Percentiles rank a stretch among this genome's conserved stretches.
These are phyloP conservation scores for Xestia sexstrigata DNA, from an alignment of 2,888 invertebrate species.

Conservation along the genomic window DNA sequence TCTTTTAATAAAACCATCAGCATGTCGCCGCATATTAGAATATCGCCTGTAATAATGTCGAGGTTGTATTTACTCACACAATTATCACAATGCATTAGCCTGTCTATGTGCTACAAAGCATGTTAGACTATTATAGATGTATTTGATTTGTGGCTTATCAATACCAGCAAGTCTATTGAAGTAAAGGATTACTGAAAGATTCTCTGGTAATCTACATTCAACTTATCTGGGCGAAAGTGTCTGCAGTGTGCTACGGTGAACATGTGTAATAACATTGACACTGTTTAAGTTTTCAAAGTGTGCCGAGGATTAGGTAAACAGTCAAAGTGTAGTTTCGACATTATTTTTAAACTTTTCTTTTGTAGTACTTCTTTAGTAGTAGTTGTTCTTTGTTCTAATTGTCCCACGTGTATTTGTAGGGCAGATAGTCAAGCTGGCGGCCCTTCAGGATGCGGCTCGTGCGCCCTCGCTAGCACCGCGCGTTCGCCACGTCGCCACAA, in stretches of 20 bases:
- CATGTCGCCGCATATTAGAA: too few relatives aligned
- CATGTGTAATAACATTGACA: conserved; percentile 1
- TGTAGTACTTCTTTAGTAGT: too few relatives aligned
- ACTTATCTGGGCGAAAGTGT: conserved; percentile 29
- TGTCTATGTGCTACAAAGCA: conserved; percentile 33
- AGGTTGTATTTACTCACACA: conserved; percentile 39
- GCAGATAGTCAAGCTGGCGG: conserved; percentile 94
- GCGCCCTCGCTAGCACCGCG: conserved; percentile 92
- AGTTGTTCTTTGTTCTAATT: background rate
- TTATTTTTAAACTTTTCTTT: background rate
- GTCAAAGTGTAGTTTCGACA: background rate
- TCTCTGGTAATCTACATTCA: conserved; percentile 22
- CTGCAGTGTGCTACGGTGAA: background rate
- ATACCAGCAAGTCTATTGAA: conserved; percentile 32
- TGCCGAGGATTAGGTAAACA: conserved; percentile 5
- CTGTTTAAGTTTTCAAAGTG: conserved; percentile 1
- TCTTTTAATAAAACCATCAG: conserved; percentile 3
- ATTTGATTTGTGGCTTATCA: conserved; percentile 26
- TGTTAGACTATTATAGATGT: conserved; percentile 6
- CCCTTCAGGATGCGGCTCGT: conserved; percentile 94
- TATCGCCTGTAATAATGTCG: conserved; percentile 31
- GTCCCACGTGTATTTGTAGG: conserved; percentile 72
- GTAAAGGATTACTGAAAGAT: conserved; percentile 31
- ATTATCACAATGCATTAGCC: conserved; percentile 32
- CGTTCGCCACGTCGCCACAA: conserved; percentile 92